Evolutionary conservation across 2,888 invertebrate species (phyloP), one percentile per base, ranked within the genome.

Genomic region (Caenorhabditis doughertyi): DNA sequence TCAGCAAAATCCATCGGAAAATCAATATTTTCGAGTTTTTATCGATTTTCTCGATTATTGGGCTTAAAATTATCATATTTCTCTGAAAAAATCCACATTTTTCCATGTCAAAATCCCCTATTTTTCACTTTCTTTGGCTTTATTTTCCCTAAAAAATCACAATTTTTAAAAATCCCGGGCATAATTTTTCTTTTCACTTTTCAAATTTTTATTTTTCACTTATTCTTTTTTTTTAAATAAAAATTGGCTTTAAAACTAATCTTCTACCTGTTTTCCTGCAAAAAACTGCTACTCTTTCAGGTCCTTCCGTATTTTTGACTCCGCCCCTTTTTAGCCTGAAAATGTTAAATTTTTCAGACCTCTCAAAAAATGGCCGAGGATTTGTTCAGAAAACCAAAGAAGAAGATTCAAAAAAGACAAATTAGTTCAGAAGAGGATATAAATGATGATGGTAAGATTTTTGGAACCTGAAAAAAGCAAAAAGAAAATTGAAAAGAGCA

Each of bases 351-450:
- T 25, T 42, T 60, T 42, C 25, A 25, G 32, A 35, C 23, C 27
- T 4, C 0, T 27, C 32, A 51, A 51, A 16, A 25, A 56, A 82
- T 82, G 81, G 64, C 79, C 4, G 83, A n/a, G n/a, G n/a, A 79
- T 79, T 44, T 83, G 32, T 83, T 81, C 56, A 58, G 74, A 73
- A 81, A 81, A 42, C 70, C 73, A 13, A 84, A 79, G 27, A 68
- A 64, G 49, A 72, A 51, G 32, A 51, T 49, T 47, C 70, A 80
- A 18, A 23, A 27, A 18, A 39, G 79, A 18, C 58, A 60, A 47
- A 27, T 76, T 16, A 67, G 51, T 8, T 27, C n/a, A 8, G 79
- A 81, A 3, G 72, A 74, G 9, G 79, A 80, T 2, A 23, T 42
- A 3, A 35, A 21, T 21, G 74, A 67, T 32, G 79, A 80, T 23